Conservation (phyloP, 2,888 invertebrate species). For the Mesorhabditis sp. region DNA sequence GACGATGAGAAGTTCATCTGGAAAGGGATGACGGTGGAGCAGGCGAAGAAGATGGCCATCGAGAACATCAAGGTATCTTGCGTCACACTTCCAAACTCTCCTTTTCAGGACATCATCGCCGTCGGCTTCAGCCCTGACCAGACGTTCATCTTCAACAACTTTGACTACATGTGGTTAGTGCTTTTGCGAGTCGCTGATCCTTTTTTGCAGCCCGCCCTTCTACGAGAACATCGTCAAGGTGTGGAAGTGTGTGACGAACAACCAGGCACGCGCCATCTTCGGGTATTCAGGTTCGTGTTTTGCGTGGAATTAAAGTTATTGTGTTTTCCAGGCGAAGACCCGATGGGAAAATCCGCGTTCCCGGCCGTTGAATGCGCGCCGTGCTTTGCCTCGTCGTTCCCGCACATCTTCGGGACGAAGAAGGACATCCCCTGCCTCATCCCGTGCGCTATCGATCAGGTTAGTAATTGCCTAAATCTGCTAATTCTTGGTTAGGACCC, state of each 20-base stretch:
- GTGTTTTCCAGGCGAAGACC: neutral
- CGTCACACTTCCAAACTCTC: neutral
- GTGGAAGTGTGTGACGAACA: conserved; percentile 90
- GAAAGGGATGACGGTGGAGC: conserved; percentile 80
- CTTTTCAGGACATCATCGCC: conserved; percentile 81
- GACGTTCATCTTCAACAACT: conserved; percentile 93
- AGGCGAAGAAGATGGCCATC: conserved; percentile 75
- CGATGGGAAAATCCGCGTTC: conserved; percentile 67
- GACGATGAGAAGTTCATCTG: conserved; percentile 97
- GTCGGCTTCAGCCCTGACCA: conserved; percentile 87
- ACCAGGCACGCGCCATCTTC: conserved; percentile 96
- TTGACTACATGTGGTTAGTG: conserved; percentile 84
- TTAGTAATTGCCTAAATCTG: conserved; percentile 39
- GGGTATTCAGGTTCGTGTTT: conserved; percentile 75
- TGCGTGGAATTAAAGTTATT: neutral
- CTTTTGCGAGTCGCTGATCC: conserved; percentile 68
- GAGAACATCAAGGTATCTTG: conserved; percentile 76
- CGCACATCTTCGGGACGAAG: conserved; percentile 62
- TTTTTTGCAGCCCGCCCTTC: conserved; percentile 77
- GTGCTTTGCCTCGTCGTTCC: conserved; percentile 62
- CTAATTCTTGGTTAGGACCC: conserved; percentile 71
- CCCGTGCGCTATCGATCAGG: conserved; percentile 97
- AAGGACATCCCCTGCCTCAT: conserved; percentile 79
- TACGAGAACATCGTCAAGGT: conserved; percentile 87
- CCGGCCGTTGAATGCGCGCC: conserved; percentile 95